Conservation (phyloP, 92 coral and sea anemone genomes). For the Umimayanthus kanabou region DNA sequence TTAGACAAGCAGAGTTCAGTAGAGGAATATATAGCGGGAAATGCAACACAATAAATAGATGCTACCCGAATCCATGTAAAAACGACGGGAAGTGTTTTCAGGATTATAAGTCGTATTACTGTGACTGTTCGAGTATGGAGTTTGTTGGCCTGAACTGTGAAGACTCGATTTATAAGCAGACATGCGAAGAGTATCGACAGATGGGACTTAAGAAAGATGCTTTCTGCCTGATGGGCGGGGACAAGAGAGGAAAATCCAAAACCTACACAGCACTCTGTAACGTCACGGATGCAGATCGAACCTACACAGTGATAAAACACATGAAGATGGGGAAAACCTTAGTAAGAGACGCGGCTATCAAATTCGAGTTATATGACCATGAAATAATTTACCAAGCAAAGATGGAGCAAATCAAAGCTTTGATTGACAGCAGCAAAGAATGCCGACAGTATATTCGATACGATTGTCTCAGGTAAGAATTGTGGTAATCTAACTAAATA, state of each 20-base stretch:
- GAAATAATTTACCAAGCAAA: slow-evolving; percentile 45
- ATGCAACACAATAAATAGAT: slow-evolving; percentile 61
- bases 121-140: slow-evolving; percentile 64
- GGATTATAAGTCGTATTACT: slow-evolving; percentile 56
- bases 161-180: slow-evolving; percentile 62
- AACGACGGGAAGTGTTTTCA: slow-evolving; percentile 73
- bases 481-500: too few relatives aligned
- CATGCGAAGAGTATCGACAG: slow-evolving; percentile 80
- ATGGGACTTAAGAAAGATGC: slow-evolving; percentile 72
- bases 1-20: slow-evolving; percentile 45
- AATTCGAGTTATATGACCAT: slow-evolving; percentile 41
- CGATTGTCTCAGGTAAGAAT: slow-evolving; percentile 63
- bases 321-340: slow-evolving; percentile 50
- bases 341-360: slow-evolving; percentile 43
- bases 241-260: slow-evolving; percentile 42
- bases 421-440: slow-evolving; percentile 66
- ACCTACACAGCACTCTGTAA: slow-evolving; percentile 83
- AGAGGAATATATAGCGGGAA: slow-evolving; percentile 38
- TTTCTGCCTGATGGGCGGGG: slow-evolving; percentile 70
- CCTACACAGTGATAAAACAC: slow-evolving; percentile 72
- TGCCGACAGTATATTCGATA: slow-evolving; percentile 90
- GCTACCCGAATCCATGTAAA: slow-evolving; percentile 79
- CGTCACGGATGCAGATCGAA: slow-evolving; percentile 59
- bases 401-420: slow-evolving; percentile 57
- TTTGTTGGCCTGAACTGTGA: slow-evolving; percentile 80